These are phyloP conservation scores for Thinocorus orbignyianus DNA, from an alignment of 2,113 vertebrate species.

Conservation along the genomic window DNA sequence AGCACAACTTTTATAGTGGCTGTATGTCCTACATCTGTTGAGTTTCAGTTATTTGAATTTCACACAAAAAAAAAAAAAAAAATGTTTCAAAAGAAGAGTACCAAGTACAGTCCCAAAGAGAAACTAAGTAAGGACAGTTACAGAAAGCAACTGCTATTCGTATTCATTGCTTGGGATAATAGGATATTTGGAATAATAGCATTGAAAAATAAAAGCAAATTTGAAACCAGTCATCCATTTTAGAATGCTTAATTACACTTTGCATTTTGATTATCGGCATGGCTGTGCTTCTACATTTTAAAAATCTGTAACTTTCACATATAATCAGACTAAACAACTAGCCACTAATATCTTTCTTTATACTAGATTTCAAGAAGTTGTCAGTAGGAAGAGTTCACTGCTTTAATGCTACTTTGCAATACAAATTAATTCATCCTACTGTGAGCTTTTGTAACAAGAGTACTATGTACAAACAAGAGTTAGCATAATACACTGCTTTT, in stretches of 20 bases:
- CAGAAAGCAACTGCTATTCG: not conserved
- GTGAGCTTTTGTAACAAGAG: not conserved
- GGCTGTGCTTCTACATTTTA: not conserved
- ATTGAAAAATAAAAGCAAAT: not conserved
- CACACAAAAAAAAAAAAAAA: not conserved
- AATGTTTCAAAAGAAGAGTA: not conserved
- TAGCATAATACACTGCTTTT: not conserved
- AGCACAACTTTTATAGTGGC: not conserved
- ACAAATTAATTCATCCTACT: not conserved
- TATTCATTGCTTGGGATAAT: not conserved
- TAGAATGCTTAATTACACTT: not conserved
- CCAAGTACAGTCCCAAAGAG: not conserved
- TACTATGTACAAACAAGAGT: not conserved
- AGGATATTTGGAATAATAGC: not conserved
- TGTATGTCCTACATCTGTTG: not conserved
- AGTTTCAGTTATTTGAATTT: not conserved
- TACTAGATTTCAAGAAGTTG: not conserved
- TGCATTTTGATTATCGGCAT: not conserved
- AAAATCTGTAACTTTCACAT: not conserved
- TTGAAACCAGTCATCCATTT: not conserved
- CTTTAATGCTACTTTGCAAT: not conserved
- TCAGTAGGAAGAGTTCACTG: not conserved
- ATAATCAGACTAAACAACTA: not conserved
- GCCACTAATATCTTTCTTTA: not conserved
- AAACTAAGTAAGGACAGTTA: not conserved